Conservation (phyloP, 2,113 vertebrate genomes). For the Ciconia stormi region DNA sequence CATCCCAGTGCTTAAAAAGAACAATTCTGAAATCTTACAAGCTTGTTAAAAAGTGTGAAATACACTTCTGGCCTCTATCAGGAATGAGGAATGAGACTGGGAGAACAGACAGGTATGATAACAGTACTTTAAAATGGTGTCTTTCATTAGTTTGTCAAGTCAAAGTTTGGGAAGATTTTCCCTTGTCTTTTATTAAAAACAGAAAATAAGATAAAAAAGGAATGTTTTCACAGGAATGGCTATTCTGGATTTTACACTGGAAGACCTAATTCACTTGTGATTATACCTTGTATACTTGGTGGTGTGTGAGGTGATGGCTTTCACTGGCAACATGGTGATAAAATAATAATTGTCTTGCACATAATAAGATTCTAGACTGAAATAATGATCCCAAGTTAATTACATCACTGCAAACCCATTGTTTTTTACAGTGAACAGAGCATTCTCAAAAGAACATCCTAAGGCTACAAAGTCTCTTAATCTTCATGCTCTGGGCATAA, state of each 20-base stretch:
- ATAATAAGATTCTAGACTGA: neutral
- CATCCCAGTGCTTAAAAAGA: neutral
- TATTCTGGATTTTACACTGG: neutral
- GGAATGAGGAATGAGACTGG: neutral
- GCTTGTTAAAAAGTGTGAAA: neutral
- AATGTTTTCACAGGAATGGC: neutral
- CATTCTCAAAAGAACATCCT: neutral
- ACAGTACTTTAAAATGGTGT: neutral
- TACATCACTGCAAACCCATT: neutral
- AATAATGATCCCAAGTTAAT: neutral
- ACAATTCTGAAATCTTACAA: neutral
- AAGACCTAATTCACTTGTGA: neutral
- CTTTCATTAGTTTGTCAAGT: neutral
- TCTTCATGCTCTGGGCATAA: neutral
- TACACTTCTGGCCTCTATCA: neutral
- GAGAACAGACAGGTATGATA: neutral
- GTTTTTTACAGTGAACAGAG: neutral
- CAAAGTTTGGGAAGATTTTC: neutral
- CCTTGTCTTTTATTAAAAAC: neutral
- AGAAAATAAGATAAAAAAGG: neutral
- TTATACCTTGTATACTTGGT: neutral
- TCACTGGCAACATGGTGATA: neutral
- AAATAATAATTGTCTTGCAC: neutral
- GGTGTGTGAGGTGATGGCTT: neutral
- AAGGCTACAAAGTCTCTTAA: neutral